A percentile compares a stretch with the other conserved stretches of the same genome.
These are phyloP conservation scores for Chelmon rostratus DNA, from an alignment of 2,797 vertebrate species.

Conservation along the genomic window DNA sequence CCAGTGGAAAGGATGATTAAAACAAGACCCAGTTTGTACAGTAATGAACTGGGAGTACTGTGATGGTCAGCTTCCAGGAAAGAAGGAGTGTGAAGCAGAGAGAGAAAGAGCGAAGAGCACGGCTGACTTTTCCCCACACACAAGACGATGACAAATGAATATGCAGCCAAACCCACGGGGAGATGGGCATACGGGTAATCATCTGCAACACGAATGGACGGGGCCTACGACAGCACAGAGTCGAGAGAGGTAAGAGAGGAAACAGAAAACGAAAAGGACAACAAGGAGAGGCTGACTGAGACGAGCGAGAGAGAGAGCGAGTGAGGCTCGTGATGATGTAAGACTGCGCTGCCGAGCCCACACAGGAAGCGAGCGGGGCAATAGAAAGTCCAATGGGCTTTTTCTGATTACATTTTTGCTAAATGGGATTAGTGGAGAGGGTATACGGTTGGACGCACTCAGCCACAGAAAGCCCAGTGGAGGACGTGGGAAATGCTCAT, in stretches of 20 bases:
- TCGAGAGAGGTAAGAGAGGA: too few relatives aligned
- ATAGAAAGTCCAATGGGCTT: constrained; percentile 49
- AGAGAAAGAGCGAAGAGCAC: constrained; percentile 21
- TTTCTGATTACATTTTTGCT: constrained; percentile 72
- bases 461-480: constrained; percentile 47
- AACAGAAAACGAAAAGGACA: background rate
- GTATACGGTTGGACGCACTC: constrained; percentile 51
- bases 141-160: constrained; percentile 30
- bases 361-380: constrained; percentile 45
- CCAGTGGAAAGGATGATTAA: background rate
- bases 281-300: constrained; percentile 7
- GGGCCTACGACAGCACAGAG: background rate
- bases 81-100: background rate
- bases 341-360: constrained; percentile 24
- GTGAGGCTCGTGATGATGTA: constrained; percentile 32
- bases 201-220: constrained; percentile 17
- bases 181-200: background rate
- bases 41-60: background rate
- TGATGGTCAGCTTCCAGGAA: constrained; percentile 8
- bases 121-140: constrained; percentile 2
- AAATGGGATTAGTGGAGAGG: constrained; percentile 72
- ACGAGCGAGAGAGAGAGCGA: background rate
- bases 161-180: constrained; percentile 21
- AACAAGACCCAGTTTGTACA: background rate
- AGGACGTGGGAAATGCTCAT: constrained; percentile 60